Evolutionary conservation across 2,797 vertebrate species (phyloP), one percentile per base, ranked within the genome.

Genomic region (Muraenolepis orangiensis): DNA sequence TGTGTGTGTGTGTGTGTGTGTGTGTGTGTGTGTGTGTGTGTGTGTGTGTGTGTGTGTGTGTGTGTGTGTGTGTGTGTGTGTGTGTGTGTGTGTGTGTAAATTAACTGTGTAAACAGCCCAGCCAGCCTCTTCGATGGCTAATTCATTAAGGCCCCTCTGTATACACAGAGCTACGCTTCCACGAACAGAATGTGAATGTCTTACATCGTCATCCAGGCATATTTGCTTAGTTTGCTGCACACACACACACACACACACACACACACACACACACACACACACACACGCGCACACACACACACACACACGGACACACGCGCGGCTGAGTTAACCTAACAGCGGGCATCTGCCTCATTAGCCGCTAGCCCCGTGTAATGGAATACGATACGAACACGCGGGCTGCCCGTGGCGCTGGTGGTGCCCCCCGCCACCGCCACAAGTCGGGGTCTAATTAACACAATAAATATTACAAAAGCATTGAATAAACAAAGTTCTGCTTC

Each of bases 11-110:
- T 76, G 86, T n/a, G 51, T 46, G 14, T 46, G 42, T 18, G 87
- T 85, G 79, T 82, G 82, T 87, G 34, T 76, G 86, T n/a, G 51
- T 46, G 14, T 46, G 42, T 18, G 87, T 85, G 79, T 82, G 82
- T 87, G 34, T 76, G 86, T n/a, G 51, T 46, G 14, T 46, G 42
- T 18, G 87, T 85, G 79, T 82, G 82, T 87, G 34, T 76, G 86
- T n/a, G 51, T 46, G 14, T 46, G 42, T 18, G 87, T 85, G 79
- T 82, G 82, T 87, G 34, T 76, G 86, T n/a, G 51, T 46, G 14
- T 46, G 87, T 85, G 79, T 82, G 82, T 87, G 34, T 76, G 86
- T n/a, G 51, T 46, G 14, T 46, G 42, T 18, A 46, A 84, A 89
- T 90, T 2, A 81, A 71, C 69, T 31, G 71, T 38, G 61, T 68